Conservation (phyloP, 2,113 vertebrate genomes). For the Reinhardtius hippoglossoides region DNA sequence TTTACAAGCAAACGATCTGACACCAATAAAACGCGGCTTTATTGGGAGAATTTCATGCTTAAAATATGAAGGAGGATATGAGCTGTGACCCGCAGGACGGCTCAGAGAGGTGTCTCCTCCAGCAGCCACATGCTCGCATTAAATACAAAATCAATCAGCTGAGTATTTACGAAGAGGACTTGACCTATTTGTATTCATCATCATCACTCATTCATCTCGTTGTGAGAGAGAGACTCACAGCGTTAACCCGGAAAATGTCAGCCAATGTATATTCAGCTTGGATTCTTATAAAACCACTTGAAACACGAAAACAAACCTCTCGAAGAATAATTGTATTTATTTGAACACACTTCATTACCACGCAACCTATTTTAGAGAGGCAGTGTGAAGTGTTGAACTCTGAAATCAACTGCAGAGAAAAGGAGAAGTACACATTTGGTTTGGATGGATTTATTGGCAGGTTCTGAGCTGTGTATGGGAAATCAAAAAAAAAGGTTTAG, state of each 20-base stretch:
- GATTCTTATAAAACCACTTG: conserved; percentile 35
- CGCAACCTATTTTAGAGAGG: too few relatives aligned
- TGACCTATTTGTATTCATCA: conserved; percentile 45
- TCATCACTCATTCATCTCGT: conserved; percentile 5
- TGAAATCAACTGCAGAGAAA: too few relatives aligned
- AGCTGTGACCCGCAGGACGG: conserved; percentile 58
- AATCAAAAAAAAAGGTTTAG: too few relatives aligned
- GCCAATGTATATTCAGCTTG: conserved; percentile 31
- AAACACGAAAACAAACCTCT: conserved; percentile 42
- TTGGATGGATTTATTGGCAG: too few relatives aligned
- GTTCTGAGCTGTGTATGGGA: too few relatives aligned
- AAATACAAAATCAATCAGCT: conserved; percentile 33
- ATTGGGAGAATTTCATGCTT: conserved; percentile 61
- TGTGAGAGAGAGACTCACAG: background rate
- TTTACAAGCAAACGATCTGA: conserved; percentile 73
- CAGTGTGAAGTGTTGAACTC: too few relatives aligned
- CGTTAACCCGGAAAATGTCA: conserved; percentile 40
- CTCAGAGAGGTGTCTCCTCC: conserved; percentile 4
- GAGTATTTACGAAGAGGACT: conserved; percentile 10
- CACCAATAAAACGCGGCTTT: conserved; percentile 73
- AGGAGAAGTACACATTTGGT: too few relatives aligned
- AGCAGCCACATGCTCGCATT: conserved; percentile 4
- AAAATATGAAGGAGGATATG: conserved; percentile 69
- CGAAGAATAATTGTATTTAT: conserved; percentile 24
- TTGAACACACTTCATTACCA: too few relatives aligned